Conservation (phyloP, 2,888 invertebrate species). For the Drosophila acutilabella region DNA sequence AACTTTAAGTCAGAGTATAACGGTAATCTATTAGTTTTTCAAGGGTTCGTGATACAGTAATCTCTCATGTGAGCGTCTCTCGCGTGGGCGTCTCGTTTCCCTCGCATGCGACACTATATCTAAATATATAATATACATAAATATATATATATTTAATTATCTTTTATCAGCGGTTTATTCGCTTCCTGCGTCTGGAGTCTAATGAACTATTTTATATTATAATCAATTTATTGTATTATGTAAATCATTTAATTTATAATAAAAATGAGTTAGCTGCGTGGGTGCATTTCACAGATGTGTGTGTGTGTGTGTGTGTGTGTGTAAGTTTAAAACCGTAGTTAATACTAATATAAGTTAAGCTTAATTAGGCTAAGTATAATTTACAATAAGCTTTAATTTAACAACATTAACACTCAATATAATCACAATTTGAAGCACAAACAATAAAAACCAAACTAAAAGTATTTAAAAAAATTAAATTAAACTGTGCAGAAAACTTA, state of each 20-base stretch:
- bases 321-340: slow-evolving; percentile 5
- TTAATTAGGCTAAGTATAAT: slow-evolving; percentile 17
- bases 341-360: slow-evolving; percentile 14
- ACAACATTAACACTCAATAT: slow-evolving; percentile 40
- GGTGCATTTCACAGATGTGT: slow-evolving; percentile 28
- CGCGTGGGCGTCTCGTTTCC: slow-evolving; percentile 65
- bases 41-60: background rate
- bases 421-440: slow-evolving; percentile 60
- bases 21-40: background rate
- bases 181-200: slow-evolving; percentile 33
- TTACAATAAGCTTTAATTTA: slow-evolving; percentile 35
- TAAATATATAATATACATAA: background rate
- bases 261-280: slow-evolving; percentile 15
- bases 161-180: slow-evolving; percentile 25
- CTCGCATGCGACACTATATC: slow-evolving; percentile 34
- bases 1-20: background rate
- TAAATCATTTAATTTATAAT: slow-evolving; percentile 9
- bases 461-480: background rate
- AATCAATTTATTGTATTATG: slow-evolving; percentile 11
- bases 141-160: slow-evolving; percentile 3
- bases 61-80: slow-evolving; percentile 4
- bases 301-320: slow-evolving; percentile 17
- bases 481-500: slow-evolving; percentile 16
- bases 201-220: slow-evolving; percentile 1
- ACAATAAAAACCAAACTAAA: slow-evolving; percentile 17